Evolutionary conservation across 2,113 vertebrate genomes (phyloP), one percentile per base, ranked within the genome.

Genomic region (Phocoena phocoena): DNA sequence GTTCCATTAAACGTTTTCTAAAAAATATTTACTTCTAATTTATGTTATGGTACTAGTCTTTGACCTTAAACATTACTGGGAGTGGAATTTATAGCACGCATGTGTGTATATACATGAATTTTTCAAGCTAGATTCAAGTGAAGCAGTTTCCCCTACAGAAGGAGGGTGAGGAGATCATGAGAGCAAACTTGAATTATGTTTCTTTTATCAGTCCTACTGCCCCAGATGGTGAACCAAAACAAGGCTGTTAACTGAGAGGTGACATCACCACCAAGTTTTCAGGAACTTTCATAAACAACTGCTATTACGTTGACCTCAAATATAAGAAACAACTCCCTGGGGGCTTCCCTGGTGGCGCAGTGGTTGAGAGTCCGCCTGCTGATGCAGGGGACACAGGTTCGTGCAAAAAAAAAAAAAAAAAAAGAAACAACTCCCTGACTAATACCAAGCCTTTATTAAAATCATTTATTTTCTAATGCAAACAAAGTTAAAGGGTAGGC

Each of bases 211-310:
- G 97, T 63, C 93, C 94, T 38, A 71, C 58, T 88, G 96, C 92
- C 96, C 98, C 97, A 74, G 97, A 98, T 18, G 98, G 36, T 94
- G 97, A 98, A 98, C 96, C 81, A 8, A 98, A 98, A 96, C 95
- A 92, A 93, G 97, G 88, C 65, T 96, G 98, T 98, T 98, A 99
- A 98, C 97, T 94, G 68, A 21, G 67, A 98, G 96, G 98, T 99
- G 98, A 99, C 98, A 99, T 99, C 99, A 99, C 98, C 98, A 96
- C 96, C 94, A 92, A 92, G 97, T 97, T 98, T 97, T 97, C 97
- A 97, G 94, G 96, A 98, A 99, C 98, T 98, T 96, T 99, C 98
- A 98, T 98, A 98, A 99, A 99, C 98, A 98, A 97, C 98, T 98
- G 98, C 98, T 98, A 98, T 95, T 97, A 98, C 97, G 95, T 98